Evolutionary conservation across 2,797 vertebrate genomes (phyloP).

Genomic region (Discoglossus pictus): DNA sequence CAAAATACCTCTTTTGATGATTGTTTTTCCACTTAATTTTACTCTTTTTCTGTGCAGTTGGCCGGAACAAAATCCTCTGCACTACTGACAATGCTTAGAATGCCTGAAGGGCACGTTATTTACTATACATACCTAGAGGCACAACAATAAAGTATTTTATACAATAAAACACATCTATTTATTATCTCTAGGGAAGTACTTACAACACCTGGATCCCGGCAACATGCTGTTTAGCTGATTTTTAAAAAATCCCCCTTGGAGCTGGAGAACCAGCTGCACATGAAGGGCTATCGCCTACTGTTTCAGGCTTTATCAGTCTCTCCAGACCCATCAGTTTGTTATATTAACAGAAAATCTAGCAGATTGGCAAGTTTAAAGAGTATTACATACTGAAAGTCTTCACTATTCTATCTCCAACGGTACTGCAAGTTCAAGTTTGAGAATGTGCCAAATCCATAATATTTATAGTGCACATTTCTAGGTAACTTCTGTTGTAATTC

Average conservation of each 20-base stretch:
- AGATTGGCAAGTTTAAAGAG: constrained; percentile 79
- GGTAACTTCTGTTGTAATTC: too few relatives aligned
- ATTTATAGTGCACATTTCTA: too few relatives aligned
- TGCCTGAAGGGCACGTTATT: too few relatives aligned
- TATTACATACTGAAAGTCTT: constrained; percentile 94
- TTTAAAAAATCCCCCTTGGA: constrained; percentile 73
- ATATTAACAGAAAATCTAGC: constrained; percentile 67
- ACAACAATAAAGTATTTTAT: background rate
- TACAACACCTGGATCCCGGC: constrained; percentile 80
- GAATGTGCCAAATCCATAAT: too few relatives aligned
- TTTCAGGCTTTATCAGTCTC: constrained; percentile 59
- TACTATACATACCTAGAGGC: too few relatives aligned
- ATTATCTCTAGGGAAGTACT: constrained; percentile 74
- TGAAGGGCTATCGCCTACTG: constrained; percentile 75
- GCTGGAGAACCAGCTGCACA: constrained; percentile 69
- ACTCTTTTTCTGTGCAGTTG: too few relatives aligned
- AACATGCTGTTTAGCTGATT: constrained; percentile 88
- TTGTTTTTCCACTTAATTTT: too few relatives aligned
- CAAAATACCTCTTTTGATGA: too few relatives aligned
- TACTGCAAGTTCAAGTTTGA: too few relatives aligned
- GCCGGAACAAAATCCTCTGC: too few relatives aligned
- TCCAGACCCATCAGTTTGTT: constrained; percentile 76
- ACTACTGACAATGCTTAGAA: too few relatives aligned
- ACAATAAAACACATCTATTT: constrained; percentile 19
- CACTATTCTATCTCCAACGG: too few relatives aligned